Conservation (phyloP, 2,888 invertebrate species). For the Branchipolynoe longqiensis region DNA sequence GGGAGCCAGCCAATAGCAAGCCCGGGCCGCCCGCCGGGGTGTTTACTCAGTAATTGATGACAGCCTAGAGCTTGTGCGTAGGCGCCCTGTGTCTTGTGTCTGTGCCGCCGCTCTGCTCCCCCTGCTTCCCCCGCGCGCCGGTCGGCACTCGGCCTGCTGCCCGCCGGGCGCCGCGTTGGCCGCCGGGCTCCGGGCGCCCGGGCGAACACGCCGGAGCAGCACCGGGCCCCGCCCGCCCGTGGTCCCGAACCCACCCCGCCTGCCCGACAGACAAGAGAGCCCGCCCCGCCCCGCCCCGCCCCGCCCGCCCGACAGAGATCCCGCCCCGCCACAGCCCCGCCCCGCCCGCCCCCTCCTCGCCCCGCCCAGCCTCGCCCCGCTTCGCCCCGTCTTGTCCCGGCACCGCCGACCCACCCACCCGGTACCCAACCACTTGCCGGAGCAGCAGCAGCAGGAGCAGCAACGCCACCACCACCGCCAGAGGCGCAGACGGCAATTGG, state of each 20-base stretch:
- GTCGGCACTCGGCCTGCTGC: no score
- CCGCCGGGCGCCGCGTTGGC: no score
- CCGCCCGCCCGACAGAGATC: not conserved
- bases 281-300: not conserved
- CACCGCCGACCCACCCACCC: not conserved
- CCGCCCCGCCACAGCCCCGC: not conserved
- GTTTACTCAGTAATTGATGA: slow-evolving; percentile 54
- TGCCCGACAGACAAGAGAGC: no score
- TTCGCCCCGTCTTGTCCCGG: not conserved
- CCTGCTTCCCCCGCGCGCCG: not conserved
- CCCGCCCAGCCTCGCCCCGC: slow-evolving; percentile 1
- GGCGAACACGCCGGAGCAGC: not conserved
- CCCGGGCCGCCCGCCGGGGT: slow-evolving; percentile 4
- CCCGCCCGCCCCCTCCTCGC: not conserved
- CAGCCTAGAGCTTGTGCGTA: slow-evolving; percentile 30
- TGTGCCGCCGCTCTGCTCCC: not conserved
- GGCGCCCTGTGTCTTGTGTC: slow-evolving; percentile 17
- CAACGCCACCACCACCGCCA: not conserved
- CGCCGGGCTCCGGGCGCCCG: not conserved
- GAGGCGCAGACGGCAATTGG: slow-evolving; percentile 13
- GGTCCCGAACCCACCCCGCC: not conserved
- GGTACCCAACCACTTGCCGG: not conserved
- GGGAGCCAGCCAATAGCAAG: slow-evolving; percentile 52
- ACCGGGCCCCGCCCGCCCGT: not conserved
- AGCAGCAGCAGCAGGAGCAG: not conserved